Conservation (phyloP, 2,113 vertebrate genomes). For the Amphiprion ocellaris region DNA sequence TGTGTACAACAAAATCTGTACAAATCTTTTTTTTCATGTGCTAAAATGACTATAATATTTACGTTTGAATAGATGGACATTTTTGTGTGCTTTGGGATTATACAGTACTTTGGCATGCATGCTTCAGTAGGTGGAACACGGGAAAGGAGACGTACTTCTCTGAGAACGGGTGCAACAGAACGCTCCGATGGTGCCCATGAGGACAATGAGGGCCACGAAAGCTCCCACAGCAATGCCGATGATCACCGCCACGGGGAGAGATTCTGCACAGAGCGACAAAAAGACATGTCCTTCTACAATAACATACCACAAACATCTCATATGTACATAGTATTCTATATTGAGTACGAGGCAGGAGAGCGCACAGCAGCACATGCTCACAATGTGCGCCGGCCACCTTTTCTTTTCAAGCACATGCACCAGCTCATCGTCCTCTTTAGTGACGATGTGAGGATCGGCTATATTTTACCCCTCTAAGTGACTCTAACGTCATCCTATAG, state of each 20-base stretch:
- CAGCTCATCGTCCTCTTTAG: not conserved
- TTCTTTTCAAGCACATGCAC: not conserved
- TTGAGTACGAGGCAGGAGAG: not conserved
- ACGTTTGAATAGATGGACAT: constrained; percentile 63
- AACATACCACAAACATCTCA: constrained; percentile 34
- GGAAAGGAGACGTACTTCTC: constrained; percentile 90
- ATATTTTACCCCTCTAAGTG: constrained; percentile 15
- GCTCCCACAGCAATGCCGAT: constrained; percentile 98
- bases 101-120: constrained; percentile 58
- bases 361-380: too few species aligned
- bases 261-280: constrained; percentile 87
- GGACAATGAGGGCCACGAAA: constrained; percentile 95
- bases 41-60: constrained; percentile 12
- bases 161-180: constrained; percentile 98
- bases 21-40: not conserved
- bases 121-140: constrained; percentile 16
- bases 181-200: constrained; percentile 97
- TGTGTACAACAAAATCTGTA: not conserved
- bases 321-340: not conserved
- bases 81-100: constrained; percentile 44
- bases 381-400: not conserved
- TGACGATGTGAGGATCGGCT: not conserved
- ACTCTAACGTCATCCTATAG: constrained; percentile 12
- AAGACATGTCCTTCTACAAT: constrained; percentile 58
- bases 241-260: constrained; percentile 96